Evolutionary conservation across 2,113 vertebrate species (phyloP), one percentile per base, ranked within the genome.

Genomic region (Gobio gobio): DNA sequence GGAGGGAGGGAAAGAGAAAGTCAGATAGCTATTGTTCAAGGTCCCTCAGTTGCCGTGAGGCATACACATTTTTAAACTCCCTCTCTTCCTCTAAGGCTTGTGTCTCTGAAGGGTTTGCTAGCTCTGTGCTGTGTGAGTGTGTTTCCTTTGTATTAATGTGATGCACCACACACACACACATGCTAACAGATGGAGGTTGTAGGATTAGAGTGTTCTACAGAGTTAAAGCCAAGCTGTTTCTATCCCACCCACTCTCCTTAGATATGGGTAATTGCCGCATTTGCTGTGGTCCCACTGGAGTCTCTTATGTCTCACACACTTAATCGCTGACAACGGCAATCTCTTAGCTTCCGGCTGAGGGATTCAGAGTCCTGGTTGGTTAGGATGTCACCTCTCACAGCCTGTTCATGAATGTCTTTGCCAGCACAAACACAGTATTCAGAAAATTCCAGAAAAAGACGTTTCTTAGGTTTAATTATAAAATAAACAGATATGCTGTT

Each of bases 201-300:
- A 56, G 51, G 74, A 77, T 77, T 77, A 77, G 16, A 56, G 49
- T 77, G 18, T 56, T 77, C 18, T 77, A 33, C 51, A 36, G 51
- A 77, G 49, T 77, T 77, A 56, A 77, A 51, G 45, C 45, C 56
- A 47, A 68, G 18, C 76, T 56, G 63, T 63, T 64, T 70, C 40
- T 78, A 26, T 85, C 40, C 64, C 77, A 73, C 84, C 64, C 51
- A 45, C 63, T 45, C 75, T 43, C 47, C 47, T 85, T 66, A 72
- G 83, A 85, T 85, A 56, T 78, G 76, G 40, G 66, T 72, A 85
- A 85, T 68, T 85, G 51, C 75, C 29, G 72, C 72, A 33, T 83
- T 77, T 77, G 24, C 26, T 56, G 47, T 77, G 51, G 74, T 77
- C 74, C 49, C 74, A 56, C 49, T 56, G 74, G 18, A 77, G 74